phyloP scores from a whole-genome alignment of 2,797 vertebrate species.

The Helostoma temminkii region DNA sequence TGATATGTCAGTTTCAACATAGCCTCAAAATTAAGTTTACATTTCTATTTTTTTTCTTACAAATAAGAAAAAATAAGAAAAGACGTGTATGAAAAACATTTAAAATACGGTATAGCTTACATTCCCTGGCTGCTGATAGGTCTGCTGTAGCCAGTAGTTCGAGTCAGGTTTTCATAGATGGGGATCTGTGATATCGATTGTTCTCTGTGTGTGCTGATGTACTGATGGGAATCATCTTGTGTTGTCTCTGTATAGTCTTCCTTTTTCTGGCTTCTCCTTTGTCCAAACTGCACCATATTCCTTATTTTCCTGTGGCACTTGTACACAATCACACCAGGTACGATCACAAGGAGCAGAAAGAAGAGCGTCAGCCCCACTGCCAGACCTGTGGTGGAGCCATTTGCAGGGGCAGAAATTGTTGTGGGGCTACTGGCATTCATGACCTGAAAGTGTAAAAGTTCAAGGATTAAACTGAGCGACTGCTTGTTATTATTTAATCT shows the following conservation, averaged over 20 bases:
- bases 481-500: not conserved
- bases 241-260: slow-evolving; percentile 28
- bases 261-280: slow-evolving; percentile 33
- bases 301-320: slow-evolving; percentile 42
- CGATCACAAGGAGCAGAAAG: slow-evolving; percentile 52
- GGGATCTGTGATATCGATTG: slow-evolving; percentile 38
- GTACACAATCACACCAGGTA: slow-evolving; percentile 27
- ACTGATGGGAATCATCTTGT: slow-evolving; percentile 31
- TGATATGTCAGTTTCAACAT: not conserved
- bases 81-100: not conserved
- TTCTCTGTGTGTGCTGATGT: slow-evolving; percentile 21
- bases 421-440: slow-evolving; percentile 8
- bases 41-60: not conserved
- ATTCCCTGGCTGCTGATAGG: not conserved
- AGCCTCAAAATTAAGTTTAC: not conserved
- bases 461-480: not conserved
- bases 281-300: slow-evolving; percentile 15
- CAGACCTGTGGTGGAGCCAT: not conserved
- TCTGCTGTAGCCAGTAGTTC: not conserved
- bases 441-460: slow-evolving; percentile 53
- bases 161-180: slow-evolving; percentile 80
- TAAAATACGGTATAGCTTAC: slow-evolving; percentile 35
- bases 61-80: not conserved
- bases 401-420: not conserved
- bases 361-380: slow-evolving; percentile 61